phyloP scores from a whole-genome alignment of 2,113 vertebrate species.

The Ammodytes dubius region DNA sequence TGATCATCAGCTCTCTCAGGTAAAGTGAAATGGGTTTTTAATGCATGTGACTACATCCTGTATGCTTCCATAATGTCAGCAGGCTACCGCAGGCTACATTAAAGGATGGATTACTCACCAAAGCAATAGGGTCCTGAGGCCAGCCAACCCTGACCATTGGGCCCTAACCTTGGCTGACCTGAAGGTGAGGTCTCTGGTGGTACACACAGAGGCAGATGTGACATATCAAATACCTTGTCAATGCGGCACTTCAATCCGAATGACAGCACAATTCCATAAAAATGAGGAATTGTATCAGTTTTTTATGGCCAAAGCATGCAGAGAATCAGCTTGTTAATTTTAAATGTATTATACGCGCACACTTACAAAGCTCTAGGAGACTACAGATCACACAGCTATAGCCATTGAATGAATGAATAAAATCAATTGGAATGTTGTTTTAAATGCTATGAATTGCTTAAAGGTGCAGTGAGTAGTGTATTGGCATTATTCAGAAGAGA shows the following conservation, averaged over 20 bases:
- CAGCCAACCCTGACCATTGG: background rate
- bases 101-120: slow-evolving; percentile 10
- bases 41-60: background rate
- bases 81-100: slow-evolving; percentile 1
- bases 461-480: no score
- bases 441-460: no score
- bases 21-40: background rate
- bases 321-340: background rate
- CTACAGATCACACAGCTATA: background rate
- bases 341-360: background rate
- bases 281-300: background rate
- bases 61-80: background rate
- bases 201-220: background rate
- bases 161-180: background rate
- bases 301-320: background rate
- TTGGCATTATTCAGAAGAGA: no score
- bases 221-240: background rate
- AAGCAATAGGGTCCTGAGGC: background rate
- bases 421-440: no score
- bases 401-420: no score
- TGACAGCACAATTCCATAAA: background rate
- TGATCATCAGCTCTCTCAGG: background rate
- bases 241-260: background rate
- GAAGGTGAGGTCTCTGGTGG: background rate
- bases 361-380: background rate